phyloP scores from a whole-genome alignment of 2,888 invertebrate species.

The Noctua pronuba region DNA sequence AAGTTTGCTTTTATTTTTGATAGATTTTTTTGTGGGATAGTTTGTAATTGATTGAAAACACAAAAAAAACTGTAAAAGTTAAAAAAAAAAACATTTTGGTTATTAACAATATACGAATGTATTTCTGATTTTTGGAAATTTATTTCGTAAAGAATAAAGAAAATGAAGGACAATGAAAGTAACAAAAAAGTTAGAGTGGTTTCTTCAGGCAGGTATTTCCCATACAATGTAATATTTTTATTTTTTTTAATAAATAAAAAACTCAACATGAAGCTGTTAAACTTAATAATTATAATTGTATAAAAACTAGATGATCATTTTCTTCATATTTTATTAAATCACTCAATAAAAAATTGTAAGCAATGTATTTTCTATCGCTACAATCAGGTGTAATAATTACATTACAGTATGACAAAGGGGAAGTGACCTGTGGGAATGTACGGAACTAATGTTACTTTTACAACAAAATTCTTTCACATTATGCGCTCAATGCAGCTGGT shows the following conservation, averaged over 20 bases:
- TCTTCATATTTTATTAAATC: neutral
- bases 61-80: neutral
- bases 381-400: conserved; percentile 79
- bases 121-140: neutral
- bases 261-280: neutral
- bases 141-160: neutral
- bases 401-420: conserved; percentile 72
- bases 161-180: neutral
- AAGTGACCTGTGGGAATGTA: conserved; percentile 72
- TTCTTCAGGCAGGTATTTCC: neutral
- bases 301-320: neutral
- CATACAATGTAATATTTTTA: too few species aligned
- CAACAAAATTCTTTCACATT: conserved; percentile 63
- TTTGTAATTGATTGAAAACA: neutral
- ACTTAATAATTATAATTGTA: neutral
- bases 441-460: conserved; percentile 65
- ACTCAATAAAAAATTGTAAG: neutral
- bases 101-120: too few species aligned
- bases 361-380: conserved; percentile 73
- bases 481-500: conserved; percentile 62
- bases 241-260: neutral
- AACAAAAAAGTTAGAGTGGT: neutral
- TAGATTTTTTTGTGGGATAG: neutral
- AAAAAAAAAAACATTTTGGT: neutral
- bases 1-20: conserved; percentile 58